phyloP scores from a whole-genome alignment of 1,140 invertebrate genomes.

The Prorops nasuta region DNA sequence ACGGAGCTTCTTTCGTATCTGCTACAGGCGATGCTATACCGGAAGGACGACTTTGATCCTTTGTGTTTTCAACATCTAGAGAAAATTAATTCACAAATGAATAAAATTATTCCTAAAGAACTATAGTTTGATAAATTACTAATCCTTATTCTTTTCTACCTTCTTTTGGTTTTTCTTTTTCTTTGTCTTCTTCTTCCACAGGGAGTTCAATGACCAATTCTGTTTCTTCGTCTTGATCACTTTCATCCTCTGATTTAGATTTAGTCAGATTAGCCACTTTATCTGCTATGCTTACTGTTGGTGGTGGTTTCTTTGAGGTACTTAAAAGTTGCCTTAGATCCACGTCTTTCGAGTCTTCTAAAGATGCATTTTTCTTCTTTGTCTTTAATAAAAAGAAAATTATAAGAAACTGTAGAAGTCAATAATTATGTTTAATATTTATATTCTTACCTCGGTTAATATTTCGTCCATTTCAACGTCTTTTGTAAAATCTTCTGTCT shows the following conservation, averaged over 20 bases:
- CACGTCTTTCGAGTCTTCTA: slow-evolving; percentile 35
- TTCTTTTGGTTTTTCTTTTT: slow-evolving; percentile 28
- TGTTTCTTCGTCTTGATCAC: slow-evolving; percentile 50
- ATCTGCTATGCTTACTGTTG: slow-evolving; percentile 43
- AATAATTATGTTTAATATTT: slow-evolving; percentile 1
- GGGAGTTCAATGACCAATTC: slow-evolving; percentile 50
- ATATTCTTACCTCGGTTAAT: slow-evolving; percentile 28
- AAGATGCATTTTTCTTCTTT: slow-evolving; percentile 26
- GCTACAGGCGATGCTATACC: slow-evolving; percentile 24
- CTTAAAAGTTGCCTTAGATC: slow-evolving; percentile 46
- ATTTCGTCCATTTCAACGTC: slow-evolving; percentile 57
- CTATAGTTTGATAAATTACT: too few relatives aligned
- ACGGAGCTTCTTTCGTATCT: slow-evolving; percentile 41
- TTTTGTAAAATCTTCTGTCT: slow-evolving; percentile 43
- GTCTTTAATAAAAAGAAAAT: slow-evolving; percentile 24
- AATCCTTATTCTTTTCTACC: too few relatives aligned
- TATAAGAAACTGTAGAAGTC: slow-evolving; percentile 1
- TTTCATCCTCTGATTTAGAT: slow-evolving; percentile 49
- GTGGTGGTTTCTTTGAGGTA: slow-evolving; percentile 32
- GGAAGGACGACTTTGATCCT: slow-evolving; percentile 32
- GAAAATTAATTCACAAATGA: too few relatives aligned
- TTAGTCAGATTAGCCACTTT: slow-evolving; percentile 43
- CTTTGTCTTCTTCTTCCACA: slow-evolving; percentile 44
- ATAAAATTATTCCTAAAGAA: too few relatives aligned
- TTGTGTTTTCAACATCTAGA: background rate